Evolutionary conservation across 53 echinoderm and acorn worm genomes (phyloP).

Genomic region (Mesocentrotus franciscanus): DNA sequence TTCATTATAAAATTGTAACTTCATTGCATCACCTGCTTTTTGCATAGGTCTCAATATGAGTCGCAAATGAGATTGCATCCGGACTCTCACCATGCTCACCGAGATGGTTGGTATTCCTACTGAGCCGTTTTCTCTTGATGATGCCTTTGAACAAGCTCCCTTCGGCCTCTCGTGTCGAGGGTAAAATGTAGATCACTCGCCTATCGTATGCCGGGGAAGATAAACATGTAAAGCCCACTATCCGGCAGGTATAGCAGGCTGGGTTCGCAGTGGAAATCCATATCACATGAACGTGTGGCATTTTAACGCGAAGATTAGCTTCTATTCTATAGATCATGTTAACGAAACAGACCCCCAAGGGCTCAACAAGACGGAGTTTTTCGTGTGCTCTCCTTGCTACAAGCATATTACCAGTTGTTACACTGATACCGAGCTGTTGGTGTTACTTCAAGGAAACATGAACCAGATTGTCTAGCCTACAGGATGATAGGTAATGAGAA

Average conservation of each 20-base stretch:
- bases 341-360: not conserved
- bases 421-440: not conserved
- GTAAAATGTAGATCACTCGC: slow-evolving; percentile 17
- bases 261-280: not conserved
- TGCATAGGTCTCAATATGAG: slow-evolving; percentile 14
- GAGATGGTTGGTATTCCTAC: not conserved
- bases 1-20: slow-evolving; percentile 47
- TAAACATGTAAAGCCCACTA: slow-evolving; percentile 30
- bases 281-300: slow-evolving; percentile 27
- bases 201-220: not conserved
- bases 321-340: slow-evolving; percentile 10
- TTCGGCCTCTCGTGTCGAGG: slow-evolving; percentile 14
- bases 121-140: not conserved
- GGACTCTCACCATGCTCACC: not conserved
- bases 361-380: not conserved
- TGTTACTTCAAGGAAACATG: not conserved
- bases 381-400: not conserved
- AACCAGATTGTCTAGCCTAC: not conserved
- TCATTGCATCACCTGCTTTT: slow-evolving; percentile 29
- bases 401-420: not conserved
- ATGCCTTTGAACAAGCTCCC: not conserved
- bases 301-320: slow-evolving; percentile 35
- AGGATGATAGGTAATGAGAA: not conserved
- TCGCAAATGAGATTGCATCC: slow-evolving; percentile 40
- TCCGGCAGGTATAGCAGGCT: not conserved